phyloP scores from a whole-genome alignment of 2,888 invertebrate genomes.

The Temnothorax rugatulus region DNA sequence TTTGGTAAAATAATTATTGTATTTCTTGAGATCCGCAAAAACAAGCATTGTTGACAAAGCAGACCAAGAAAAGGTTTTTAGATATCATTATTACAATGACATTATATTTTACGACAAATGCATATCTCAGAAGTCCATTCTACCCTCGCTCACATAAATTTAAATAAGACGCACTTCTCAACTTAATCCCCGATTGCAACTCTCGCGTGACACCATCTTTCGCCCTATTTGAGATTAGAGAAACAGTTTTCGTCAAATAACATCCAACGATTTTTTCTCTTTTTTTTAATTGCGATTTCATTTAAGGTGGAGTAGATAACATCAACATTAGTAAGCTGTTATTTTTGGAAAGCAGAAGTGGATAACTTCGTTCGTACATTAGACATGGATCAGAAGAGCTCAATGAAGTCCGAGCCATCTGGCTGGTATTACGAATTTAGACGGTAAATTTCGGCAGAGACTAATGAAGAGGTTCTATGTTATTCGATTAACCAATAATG shows the following conservation, averaged over 20 bases:
- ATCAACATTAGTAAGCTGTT: neutral
- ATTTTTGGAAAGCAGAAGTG: conserved; percentile 11
- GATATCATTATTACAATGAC: neutral
- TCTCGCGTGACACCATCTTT: conserved; percentile 60
- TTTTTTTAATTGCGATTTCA: neutral
- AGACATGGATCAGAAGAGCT: conserved; percentile 64
- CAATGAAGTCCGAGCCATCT: conserved; percentile 65
- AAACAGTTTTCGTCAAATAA: conserved; percentile 31
- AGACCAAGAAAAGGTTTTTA: neutral
- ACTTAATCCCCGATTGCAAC: conserved; percentile 69
- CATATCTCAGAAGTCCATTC: conserved; percentile 14
- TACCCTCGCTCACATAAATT: conserved; percentile 74
- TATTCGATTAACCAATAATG: conserved; percentile 75
- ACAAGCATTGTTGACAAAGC: neutral
- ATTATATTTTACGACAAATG: conserved; percentile 5
- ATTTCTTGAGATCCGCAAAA: neutral
- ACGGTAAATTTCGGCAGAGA: conserved; percentile 56
- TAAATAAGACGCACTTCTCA: conserved; percentile 71
- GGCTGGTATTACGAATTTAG: conserved; percentile 66
- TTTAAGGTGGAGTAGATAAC: neutral
- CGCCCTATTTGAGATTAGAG: conserved; percentile 25
- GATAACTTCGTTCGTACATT: conserved; percentile 64
- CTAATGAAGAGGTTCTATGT: conserved; percentile 67
- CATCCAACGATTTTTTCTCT: neutral
- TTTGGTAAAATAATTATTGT: neutral